Evolutionary conservation across 2,888 invertebrate species (phyloP).

Genomic region (Microplitis deprimator): DNA sequence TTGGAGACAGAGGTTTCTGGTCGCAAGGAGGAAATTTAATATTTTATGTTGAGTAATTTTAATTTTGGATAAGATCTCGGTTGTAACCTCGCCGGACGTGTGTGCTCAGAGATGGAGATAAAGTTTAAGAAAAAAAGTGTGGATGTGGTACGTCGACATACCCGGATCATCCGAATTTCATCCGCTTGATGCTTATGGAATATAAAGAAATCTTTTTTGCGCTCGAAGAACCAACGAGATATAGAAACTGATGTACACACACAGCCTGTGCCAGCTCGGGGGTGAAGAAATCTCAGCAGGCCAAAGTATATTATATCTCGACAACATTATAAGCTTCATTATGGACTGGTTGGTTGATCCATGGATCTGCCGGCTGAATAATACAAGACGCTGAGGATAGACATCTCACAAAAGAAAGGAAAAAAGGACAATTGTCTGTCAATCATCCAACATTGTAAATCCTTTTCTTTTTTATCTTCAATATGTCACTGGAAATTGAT

Average conservation of each 20-base stretch:
- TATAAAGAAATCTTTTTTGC: slow-evolving; percentile 27
- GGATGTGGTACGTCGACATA: slow-evolving; percentile 43
- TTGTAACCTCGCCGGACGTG: slow-evolving; percentile 35
- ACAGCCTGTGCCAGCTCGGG: slow-evolving; percentile 33
- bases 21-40: slow-evolving; percentile 8
- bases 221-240: background rate
- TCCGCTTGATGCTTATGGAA: slow-evolving; percentile 21
- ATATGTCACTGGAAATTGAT: slow-evolving; percentile 18
- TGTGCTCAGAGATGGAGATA: background rate
- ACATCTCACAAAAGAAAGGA: slow-evolving; percentile 22
- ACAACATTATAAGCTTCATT: slow-evolving; percentile 10
- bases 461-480: slow-evolving; percentile 11
- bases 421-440: slow-evolving; percentile 40
- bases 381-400: slow-evolving; percentile 3
- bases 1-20: background rate
- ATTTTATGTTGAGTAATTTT: too few relatives aligned
- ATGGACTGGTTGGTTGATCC: slow-evolving; percentile 5
- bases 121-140: slow-evolving; percentile 10
- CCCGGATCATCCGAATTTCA: slow-evolving; percentile 47
- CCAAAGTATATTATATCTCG: slow-evolving; percentile 19
- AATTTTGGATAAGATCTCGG: too few relatives aligned
- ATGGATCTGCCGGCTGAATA: background rate
- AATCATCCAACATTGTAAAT: slow-evolving; percentile 30
- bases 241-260: slow-evolving; percentile 24
- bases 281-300: slow-evolving; percentile 24